Evolutionary conservation across 2,888 invertebrate genomes (phyloP), one percentile per base, ranked within the genome.

Genomic region (Hoplodrina blanda): DNA sequence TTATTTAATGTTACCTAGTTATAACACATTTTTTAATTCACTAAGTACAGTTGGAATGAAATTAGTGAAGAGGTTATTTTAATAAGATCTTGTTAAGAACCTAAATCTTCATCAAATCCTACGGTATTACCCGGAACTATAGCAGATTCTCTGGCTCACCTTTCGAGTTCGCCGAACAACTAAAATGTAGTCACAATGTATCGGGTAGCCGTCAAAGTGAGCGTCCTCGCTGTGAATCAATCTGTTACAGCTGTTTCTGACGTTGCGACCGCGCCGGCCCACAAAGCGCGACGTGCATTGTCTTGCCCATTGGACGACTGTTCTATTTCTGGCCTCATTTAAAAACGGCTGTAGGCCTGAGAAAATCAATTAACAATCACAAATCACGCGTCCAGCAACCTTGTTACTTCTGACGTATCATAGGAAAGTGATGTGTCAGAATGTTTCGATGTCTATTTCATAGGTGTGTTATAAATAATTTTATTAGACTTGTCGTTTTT

Each of bases 241-340:
- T 92, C 89, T 85, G 73, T 75, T 94, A 92, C 92, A 95, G 94
- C 92, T 95, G 95, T 92, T 95, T 94, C 82, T 81, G 83, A 86
- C 80, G 62, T 50, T 81, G 80, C 69, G 76, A 69, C 53, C 41
- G 76, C 81, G 60, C 56, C 61, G 81, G 77, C 82, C 76, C 74
- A 75, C 73, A 64, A 53, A 59, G 68, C 79, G 71, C 78, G 84
- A 86, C 85, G 80, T 89, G 90, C 89, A 94, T 94, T 95, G 93
- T 94, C 89, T 91, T 87, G 81, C 82, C 85, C 84, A 90, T 90
- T 91, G 87, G 89, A 87, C 86, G 87, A 71, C 71, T 69, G 83
- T 81, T 90, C 90, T 92, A 91, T 92, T 93, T 91, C 89, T 85
- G 81, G 81, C 65, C 70, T 63, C 81, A 84, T 89, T 91, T 89